Evolutionary conservation across 2,888 invertebrate genomes (phyloP).

Genomic region (Agrotis clavis): DNA sequence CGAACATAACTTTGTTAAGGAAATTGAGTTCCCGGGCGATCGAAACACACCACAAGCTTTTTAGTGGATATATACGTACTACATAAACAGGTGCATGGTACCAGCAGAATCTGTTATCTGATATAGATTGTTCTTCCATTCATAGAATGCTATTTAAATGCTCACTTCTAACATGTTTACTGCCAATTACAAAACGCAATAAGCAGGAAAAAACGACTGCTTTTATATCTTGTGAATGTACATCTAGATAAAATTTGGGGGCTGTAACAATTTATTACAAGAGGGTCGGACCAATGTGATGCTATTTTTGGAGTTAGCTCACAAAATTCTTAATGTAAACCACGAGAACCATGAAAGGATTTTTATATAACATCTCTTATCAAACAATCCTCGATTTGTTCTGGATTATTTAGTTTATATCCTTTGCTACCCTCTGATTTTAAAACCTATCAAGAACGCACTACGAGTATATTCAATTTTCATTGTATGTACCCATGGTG

Average conservation of each 20-base stretch:
- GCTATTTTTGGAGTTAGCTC: constrained; percentile 58
- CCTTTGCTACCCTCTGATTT: constrained; percentile 22
- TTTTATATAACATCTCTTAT: constrained; percentile 1
- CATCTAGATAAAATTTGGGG: constrained; percentile 73
- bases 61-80: constrained; percentile 26
- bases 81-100: constrained; percentile 1
- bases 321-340: constrained; percentile 45
- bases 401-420: constrained; percentile 28
- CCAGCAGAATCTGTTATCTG: neutral
- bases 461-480: constrained; percentile 37
- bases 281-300: constrained; percentile 66
- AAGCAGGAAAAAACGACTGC: constrained; percentile 65
- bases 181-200: constrained; percentile 67
- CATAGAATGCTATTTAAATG: constrained; percentile 7
- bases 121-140: neutral
- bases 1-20: constrained; percentile 76
- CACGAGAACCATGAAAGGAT: constrained; percentile 27
- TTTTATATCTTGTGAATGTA: constrained; percentile 69
- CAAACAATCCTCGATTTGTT: constrained; percentile 10
- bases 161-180: constrained; percentile 61
- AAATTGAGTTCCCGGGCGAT: constrained; percentile 76
- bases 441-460: constrained; percentile 28
- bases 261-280: constrained; percentile 71
- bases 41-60: constrained; percentile 50
- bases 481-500: constrained; percentile 43